These are phyloP conservation scores for Dioctria linearis DNA, from an alignment of 2,888 invertebrate species.

Conservation along the genomic window DNA sequence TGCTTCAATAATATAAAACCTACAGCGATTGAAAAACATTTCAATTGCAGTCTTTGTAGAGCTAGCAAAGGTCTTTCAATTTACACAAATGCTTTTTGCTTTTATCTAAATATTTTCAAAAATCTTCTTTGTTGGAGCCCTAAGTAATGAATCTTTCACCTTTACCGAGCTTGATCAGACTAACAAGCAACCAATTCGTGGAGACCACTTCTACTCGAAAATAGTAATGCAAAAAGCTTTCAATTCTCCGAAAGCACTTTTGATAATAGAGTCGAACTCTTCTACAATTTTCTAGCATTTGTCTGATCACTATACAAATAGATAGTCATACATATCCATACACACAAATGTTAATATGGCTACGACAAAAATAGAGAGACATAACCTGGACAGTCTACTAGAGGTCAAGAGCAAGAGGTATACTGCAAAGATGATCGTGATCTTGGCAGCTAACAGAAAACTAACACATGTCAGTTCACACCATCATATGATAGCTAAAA, in stretches of 20 bases:
- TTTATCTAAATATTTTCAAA: too few relatives aligned
- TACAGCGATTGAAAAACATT: too few relatives aligned
- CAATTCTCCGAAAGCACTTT: background rate
- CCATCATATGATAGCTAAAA: background rate
- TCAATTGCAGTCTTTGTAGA: too few relatives aligned
- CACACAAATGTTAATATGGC: background rate
- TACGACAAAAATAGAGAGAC: slow-evolving; percentile 22
- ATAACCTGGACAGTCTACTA: background rate
- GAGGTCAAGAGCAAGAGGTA: slow-evolving; percentile 35
- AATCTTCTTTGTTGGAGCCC: too few relatives aligned
- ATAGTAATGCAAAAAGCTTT: background rate
- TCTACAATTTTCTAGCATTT: slow-evolving; percentile 8
- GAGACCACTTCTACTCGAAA: background rate
- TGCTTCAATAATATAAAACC: too few relatives aligned
- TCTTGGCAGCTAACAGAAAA: slow-evolving; percentile 39
- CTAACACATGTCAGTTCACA: background rate
- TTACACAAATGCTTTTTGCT: too few relatives aligned
- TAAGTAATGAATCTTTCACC: background rate
- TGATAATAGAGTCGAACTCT: slow-evolving; percentile 16
- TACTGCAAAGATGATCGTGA: slow-evolving; percentile 19
- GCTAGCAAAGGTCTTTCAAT: too few relatives aligned
- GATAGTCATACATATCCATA: background rate
- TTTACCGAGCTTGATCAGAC: background rate
- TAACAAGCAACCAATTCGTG: background rate
- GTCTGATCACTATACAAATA: background rate